A percentile compares a stretch with the other conserved stretches of the same genome.
Evolutionary conservation across 1,140 invertebrate species (phyloP).

Genomic region (Liolophura sinensis): DNA sequence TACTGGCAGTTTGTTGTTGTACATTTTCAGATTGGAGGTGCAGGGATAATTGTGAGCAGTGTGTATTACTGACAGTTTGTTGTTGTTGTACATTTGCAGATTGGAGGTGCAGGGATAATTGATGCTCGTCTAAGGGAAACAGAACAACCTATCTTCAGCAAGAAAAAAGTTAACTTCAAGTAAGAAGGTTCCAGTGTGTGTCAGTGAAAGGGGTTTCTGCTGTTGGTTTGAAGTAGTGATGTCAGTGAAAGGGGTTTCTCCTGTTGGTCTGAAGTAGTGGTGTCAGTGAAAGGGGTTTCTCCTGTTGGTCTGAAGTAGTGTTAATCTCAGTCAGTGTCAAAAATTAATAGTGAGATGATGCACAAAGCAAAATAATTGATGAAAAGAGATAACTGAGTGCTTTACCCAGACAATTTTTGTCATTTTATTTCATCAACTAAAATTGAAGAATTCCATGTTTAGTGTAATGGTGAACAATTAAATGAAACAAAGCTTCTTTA

Average conservation of each 20-base stretch:
- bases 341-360: no score
- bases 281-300: neutral
- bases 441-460: neutral
- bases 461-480: neutral
- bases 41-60: constrained; percentile 1
- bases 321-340: no score
- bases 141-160: constrained; percentile 55
- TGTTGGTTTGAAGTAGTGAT: no score
- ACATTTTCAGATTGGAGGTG: neutral
- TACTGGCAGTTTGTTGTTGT: neutral
- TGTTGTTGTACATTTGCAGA: constrained; percentile 19
- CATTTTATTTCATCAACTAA: neutral
- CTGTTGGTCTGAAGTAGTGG: no score
- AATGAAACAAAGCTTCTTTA: neutral
- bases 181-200: constrained; percentile 28
- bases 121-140: constrained; percentile 40
- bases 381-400: neutral
- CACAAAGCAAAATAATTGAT: neutral
- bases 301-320: no score
- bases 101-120: constrained; percentile 40
- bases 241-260: neutral
- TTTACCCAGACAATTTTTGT: neutral
- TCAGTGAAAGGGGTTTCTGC: neutral
- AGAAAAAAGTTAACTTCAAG: constrained; percentile 57
- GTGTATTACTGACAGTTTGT: neutral